phyloP scores from a whole-genome alignment of 2,888 invertebrate genomes.

The Ecdyonurus torrentis region DNA sequence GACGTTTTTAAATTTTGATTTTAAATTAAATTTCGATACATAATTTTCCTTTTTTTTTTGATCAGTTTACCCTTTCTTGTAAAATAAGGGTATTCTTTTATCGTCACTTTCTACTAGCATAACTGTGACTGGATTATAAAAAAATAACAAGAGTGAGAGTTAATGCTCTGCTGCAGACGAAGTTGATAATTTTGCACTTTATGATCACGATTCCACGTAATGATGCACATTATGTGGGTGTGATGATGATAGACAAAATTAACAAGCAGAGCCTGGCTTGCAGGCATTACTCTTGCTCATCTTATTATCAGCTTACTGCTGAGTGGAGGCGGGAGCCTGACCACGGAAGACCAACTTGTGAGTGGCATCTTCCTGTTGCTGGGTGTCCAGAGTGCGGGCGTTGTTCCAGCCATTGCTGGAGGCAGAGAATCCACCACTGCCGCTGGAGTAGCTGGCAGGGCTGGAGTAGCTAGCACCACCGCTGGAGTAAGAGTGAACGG shows the following conservation, averaged over 20 bases:
- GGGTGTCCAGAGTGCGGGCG: conserved; percentile 24
- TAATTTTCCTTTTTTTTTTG: too few species aligned
- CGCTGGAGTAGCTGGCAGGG: conserved; percentile 22
- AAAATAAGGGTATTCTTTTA: too few species aligned
- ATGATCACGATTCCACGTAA: background rate
- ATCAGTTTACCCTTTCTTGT: too few species aligned
- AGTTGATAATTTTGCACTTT: too few species aligned
- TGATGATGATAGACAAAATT: conserved; percentile 4
- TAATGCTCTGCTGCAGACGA: background rate
- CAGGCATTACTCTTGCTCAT: too few species aligned
- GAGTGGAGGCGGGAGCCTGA: conserved; percentile 27
- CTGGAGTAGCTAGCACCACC: conserved; percentile 21
- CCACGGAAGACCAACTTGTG: conserved; percentile 54
- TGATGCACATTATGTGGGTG: conserved; percentile 5
- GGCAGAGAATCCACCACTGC: background rate
- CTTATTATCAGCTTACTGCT: background rate
- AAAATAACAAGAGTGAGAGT: background rate
- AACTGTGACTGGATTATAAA: background rate
- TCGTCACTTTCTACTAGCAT: background rate
- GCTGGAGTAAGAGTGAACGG: conserved; percentile 11
- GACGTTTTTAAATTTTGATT: too few species aligned
- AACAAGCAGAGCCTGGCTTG: conserved; percentile 6
- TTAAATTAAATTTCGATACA: too few species aligned
- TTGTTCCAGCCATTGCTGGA: conserved; percentile 21
- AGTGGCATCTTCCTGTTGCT: conserved; percentile 28